Conservation (phyloP, 2,888 invertebrate genomes). For the Melitaea athalia region DNA sequence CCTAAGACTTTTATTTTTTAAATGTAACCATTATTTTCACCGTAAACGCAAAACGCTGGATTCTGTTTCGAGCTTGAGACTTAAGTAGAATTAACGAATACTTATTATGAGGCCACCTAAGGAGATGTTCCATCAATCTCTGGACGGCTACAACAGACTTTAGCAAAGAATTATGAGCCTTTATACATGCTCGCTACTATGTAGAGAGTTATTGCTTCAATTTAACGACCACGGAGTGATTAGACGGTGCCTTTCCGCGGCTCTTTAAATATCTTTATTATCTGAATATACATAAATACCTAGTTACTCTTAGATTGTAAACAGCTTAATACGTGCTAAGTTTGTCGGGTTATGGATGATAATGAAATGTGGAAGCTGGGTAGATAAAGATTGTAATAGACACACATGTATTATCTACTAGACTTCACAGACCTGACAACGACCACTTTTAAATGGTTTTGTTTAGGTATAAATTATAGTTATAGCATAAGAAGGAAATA, state of each 20-base stretch:
- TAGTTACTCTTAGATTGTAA: constrained; percentile 55
- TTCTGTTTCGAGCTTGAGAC: constrained; percentile 31
- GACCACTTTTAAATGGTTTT: no score
- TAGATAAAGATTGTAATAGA: constrained; percentile 1
- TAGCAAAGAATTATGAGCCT: constrained; percentile 76
- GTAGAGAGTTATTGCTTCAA: constrained; percentile 75
- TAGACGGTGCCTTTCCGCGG: constrained; percentile 68
- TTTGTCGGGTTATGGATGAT: constrained; percentile 17
- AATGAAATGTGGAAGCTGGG: constrained; percentile 18
- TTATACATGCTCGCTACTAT: constrained; percentile 75
- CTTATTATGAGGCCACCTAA: constrained; percentile 77
- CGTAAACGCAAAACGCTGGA: constrained; percentile 33
- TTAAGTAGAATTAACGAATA: constrained; percentile 59
- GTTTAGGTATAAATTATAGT: no score
- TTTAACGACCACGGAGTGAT: constrained; percentile 76
- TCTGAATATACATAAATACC: constrained; percentile 65
- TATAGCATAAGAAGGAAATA: no score
- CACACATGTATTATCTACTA: not conserved
- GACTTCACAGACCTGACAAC: no score
- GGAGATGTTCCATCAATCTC: constrained; percentile 77
- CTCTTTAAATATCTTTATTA: constrained; percentile 65
- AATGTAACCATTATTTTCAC: constrained; percentile 29
- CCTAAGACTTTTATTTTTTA: constrained; percentile 18
- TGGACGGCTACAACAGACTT: constrained; percentile 65
- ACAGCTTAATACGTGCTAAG: constrained; percentile 26